phyloP scores from a whole-genome alignment of 2,888 invertebrate species.

The Trissonchulus latispiculum region DNA sequence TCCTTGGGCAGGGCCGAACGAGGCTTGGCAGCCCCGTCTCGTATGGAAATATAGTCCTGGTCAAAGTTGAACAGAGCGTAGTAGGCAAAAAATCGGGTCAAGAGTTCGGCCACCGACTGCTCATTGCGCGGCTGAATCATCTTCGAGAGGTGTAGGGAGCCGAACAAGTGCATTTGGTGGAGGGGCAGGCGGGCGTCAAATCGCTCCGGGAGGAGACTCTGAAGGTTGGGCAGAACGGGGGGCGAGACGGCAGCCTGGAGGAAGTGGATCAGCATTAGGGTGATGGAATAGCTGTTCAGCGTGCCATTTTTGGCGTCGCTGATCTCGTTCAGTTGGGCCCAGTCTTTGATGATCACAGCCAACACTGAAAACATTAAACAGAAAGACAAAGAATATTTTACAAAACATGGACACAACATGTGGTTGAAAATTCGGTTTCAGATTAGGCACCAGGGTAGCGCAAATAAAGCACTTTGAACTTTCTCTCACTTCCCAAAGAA shows the following conservation, averaged over 20 bases:
- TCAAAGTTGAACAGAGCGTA: background rate
- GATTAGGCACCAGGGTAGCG: too few relatives aligned
- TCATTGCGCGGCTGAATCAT: background rate
- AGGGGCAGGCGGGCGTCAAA: background rate
- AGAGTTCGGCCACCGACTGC: background rate
- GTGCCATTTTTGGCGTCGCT: slow-evolving; percentile 36
- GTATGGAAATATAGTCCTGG: background rate
- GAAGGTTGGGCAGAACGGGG: slow-evolving; percentile 3
- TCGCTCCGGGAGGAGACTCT: background rate
- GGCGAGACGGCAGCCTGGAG: slow-evolving; percentile 29
- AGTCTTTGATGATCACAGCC: slow-evolving; percentile 38
- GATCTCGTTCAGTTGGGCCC: slow-evolving; percentile 37
- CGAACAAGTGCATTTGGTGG: background rate
- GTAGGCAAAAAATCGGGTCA: background rate
- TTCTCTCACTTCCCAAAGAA: too few relatives aligned
- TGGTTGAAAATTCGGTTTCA: too few relatives aligned
- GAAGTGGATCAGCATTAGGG: slow-evolving; percentile 38
- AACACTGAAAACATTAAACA: slow-evolving; percentile 30
- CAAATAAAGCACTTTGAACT: too few relatives aligned
- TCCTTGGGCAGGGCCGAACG: background rate
- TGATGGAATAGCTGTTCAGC: slow-evolving; percentile 40
- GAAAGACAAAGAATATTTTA: too few relatives aligned
- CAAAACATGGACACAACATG: too few relatives aligned
- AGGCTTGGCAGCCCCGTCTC: background rate
- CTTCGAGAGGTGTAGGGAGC: background rate